phyloP scores from a whole-genome alignment of 1,140 invertebrate species.

The Bicyclus anynana region DNA sequence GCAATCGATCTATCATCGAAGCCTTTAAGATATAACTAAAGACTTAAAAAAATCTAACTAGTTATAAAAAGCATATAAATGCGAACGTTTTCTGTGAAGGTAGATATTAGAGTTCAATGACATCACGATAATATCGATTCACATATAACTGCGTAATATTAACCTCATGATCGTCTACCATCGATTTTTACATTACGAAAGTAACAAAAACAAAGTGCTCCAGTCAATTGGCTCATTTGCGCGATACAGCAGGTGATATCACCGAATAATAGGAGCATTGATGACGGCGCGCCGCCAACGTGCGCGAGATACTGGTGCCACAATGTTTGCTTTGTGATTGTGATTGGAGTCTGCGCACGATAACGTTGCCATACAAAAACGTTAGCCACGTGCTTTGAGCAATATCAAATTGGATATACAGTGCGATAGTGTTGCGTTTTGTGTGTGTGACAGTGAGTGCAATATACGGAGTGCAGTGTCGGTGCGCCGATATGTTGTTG shows the following conservation, averaged over 20 bases:
- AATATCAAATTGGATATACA: too few relatives aligned
- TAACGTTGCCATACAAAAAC: conserved; percentile 24
- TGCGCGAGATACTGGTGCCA: conserved; percentile 53
- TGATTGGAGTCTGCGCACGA: conserved; percentile 40
- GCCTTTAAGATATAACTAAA: too few relatives aligned
- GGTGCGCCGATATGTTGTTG: conserved; percentile 69
- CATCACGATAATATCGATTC: neutral
- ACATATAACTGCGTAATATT: neutral
- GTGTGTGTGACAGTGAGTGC: conserved; percentile 41
- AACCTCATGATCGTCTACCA: neutral
- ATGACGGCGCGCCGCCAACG: conserved; percentile 34
- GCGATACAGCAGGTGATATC: conserved; percentile 36
- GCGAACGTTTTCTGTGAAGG: neutral
- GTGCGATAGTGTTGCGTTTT: conserved; percentile 10
- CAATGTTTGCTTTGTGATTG: conserved; percentile 63
- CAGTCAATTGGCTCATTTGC: conserved; percentile 23
- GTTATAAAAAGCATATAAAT: neutral
- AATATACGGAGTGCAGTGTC: conserved; percentile 37
- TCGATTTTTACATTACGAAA: conserved; percentile 16
- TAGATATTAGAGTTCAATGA: conserved; percentile 2
- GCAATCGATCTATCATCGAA: too few relatives aligned
- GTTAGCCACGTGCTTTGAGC: conserved; percentile 47
- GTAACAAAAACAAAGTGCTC: conserved; percentile 23
- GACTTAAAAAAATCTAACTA: neutral
- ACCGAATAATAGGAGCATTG: conserved; percentile 34